phyloP scores from a whole-genome alignment of 2,888 invertebrate genomes.

The Conchocele bisecta region DNA sequence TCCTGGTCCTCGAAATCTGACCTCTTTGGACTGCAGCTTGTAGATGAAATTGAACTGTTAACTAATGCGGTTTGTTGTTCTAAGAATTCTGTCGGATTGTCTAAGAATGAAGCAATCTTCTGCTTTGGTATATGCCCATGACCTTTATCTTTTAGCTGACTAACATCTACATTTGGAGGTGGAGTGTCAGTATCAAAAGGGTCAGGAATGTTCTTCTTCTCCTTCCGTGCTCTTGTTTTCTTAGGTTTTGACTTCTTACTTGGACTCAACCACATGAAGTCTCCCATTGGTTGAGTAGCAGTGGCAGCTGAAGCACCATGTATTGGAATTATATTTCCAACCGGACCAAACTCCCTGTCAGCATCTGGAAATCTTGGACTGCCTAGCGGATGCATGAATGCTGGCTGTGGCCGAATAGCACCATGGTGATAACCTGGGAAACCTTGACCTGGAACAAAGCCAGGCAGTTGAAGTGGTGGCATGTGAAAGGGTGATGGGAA shows the following conservation, averaged over 20 bases:
- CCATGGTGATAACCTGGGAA: conserved; percentile 36
- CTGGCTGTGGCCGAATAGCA: conserved; percentile 10
- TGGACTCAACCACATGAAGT: conserved; percentile 54
- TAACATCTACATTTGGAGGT: conserved; percentile 86
- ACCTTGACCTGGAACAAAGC: conserved; percentile 16
- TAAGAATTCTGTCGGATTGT: conserved; percentile 94
- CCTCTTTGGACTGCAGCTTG: conserved; percentile 53
- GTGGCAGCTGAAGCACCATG: not conserved
- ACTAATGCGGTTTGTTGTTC: conserved; percentile 94
- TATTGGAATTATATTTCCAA: not conserved
- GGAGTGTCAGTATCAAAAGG: conserved; percentile 80
- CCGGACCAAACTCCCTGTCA: conserved; percentile 1
- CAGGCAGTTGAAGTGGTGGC: conserved; percentile 16
- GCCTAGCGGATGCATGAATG: not conserved
- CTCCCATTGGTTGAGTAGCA: too few species aligned
- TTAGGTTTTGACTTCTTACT: conserved; percentile 47
- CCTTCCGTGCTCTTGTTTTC: conserved; percentile 65
- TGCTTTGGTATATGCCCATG: conserved; percentile 76
- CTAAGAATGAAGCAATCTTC: conserved; percentile 89
- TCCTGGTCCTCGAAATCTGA: conserved; percentile 9
- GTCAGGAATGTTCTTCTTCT: conserved; percentile 66
- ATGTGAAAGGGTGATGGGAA: conserved; percentile 33
- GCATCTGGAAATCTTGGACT: not conserved
- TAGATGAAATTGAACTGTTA: conserved; percentile 67
- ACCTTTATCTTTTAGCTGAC: conserved; percentile 83